Evolutionary conservation across 2,888 invertebrate species (phyloP), one percentile per base, ranked within the genome.

Genomic region (Athetis lepigone): DNA sequence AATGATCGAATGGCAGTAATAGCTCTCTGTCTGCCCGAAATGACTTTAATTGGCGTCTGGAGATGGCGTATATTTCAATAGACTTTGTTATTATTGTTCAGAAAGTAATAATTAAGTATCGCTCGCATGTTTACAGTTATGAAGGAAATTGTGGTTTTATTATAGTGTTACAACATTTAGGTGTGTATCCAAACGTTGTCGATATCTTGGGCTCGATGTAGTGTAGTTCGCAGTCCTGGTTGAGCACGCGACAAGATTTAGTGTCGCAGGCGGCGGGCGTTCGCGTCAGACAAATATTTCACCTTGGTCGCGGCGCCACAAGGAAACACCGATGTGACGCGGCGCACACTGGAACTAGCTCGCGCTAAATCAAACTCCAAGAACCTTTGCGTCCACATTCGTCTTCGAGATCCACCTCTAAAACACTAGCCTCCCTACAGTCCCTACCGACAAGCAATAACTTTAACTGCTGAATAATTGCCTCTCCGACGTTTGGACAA

Each of bases 161-260:
- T 42, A 29, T 33, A 37, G 29, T 42, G 60, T 67, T 67, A 63
- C 60, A 55, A 71, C 49, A 69, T 64, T 73, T 50, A 59, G 60
- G 57, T 75, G 75, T 80, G 56, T 70, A 76, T 66, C 78, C 78
- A 83, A 85, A 82, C 81, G 78, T 83, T 83, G 84, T 87, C 84
- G 83, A 87, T 87, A 85, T 83, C 85, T 85, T 75, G 72, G 74
- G 76, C 72, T 81, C 74, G 67, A 54, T 72, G 59, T 74, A 67
- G 64, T 79, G 73, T 74, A 75, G 82, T 82, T 84, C 82, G 79
- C 80, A 84, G 85, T 74, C 77, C 63, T 54, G 57, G 73, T 74
- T 66, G 79, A 75, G 77, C 93, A 93, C 93, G 94, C 93, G 89
- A 94, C 89, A 90, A 91, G 92, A 93, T 93, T 91, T 90, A 93